A percentile compares a stretch with the other conserved stretches of the same genome.
phyloP scores from a whole-genome alignment of 1,140 invertebrate species.

The Vanessa atalanta region DNA sequence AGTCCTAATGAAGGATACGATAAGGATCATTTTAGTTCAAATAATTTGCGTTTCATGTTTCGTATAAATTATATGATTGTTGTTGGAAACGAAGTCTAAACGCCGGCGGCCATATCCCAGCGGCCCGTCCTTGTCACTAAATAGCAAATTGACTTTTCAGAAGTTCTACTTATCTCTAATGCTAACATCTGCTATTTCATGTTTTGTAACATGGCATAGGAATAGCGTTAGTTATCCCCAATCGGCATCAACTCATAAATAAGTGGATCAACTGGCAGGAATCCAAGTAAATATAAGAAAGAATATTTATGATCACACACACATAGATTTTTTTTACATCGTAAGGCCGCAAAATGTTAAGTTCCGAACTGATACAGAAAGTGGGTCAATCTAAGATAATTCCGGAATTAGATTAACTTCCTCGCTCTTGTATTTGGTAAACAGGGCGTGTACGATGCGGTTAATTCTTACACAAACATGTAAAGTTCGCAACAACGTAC shows the following conservation, averaged over 20 bases:
- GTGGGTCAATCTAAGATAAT: slow-evolving; percentile 42
- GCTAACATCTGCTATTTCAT: slow-evolving; percentile 4
- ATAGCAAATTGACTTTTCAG: too few species aligned
- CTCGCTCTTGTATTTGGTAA: slow-evolving; percentile 29
- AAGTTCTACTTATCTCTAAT: not conserved
- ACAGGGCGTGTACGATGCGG: slow-evolving; percentile 27
- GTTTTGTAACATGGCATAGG: slow-evolving; percentile 9
- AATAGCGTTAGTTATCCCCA: slow-evolving; percentile 22
- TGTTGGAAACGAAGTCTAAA: too few species aligned
- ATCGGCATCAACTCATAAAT: slow-evolving; percentile 30
- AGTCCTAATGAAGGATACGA: too few species aligned
- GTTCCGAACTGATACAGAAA: slow-evolving; percentile 31
- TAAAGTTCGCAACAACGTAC: not conserved
- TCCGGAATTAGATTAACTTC: slow-evolving; percentile 36
- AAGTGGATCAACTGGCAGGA: slow-evolving; percentile 36
- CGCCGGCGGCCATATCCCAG: too few species aligned
- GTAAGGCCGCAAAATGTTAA: slow-evolving; percentile 14
- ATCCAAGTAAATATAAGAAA: slow-evolving; percentile 36
- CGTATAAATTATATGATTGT: too few species aligned
- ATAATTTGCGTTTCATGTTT: too few species aligned
- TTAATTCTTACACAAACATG: slow-evolving; percentile 29
- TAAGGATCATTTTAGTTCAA: too few species aligned
- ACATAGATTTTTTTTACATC: slow-evolving; percentile 30
- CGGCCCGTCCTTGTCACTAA: too few species aligned
- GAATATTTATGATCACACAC: slow-evolving; percentile 37